Base-by-base conservation (phyloP, 2,888 invertebrate genomes). In the Endotricha flammealis region DNA sequence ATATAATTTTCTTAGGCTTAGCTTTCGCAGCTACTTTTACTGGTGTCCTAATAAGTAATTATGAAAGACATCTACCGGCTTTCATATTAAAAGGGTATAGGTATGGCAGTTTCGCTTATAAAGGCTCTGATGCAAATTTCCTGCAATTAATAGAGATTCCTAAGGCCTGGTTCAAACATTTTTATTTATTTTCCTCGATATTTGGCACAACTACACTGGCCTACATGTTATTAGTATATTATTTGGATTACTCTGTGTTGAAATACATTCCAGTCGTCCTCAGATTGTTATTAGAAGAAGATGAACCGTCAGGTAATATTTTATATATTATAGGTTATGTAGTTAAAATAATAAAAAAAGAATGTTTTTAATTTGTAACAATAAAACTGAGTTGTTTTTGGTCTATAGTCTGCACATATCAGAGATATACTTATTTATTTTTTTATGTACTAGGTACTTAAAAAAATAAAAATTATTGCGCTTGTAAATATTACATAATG, bases 91-190 rank as follows among this genome's bases (percentile, higher is more conserved):
- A 91, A 65, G 80, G 88, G 0, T 92, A 91, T 64, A 89, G 90
- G 12, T 94, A 93, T 72, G 95, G 95, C 8, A 94, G 93, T 71
- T 91, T 90, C 54, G 88, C 90, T 0, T 88, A 89, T 46, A 88
- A 88, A 53, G 89, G 88, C 1, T 64, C 77, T 10, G 80, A 76
- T 8, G 85, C 80, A 0, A 70, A 74, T 52, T 85, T 68, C 42
- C 50, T 86, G n/a, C 67, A 75, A 43, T 56, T 75, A 31, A 70
- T 90, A 10, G 92, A 94, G 69, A 86, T 95, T 28, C 95, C 95
- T 0, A 95, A 95, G 73, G 87, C 91, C 29, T 93, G 91, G 88
- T 96, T 95, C 58, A 88, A 82, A 52, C 95, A 96, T 74, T 95
- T 95, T 63, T 96, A 96, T 65, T 62, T 91, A 4, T 91, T 92